These are phyloP conservation scores for Emydura subglobosa DNA, from an alignment of 2,113 vertebrate species.

Conservation along the genomic window DNA sequence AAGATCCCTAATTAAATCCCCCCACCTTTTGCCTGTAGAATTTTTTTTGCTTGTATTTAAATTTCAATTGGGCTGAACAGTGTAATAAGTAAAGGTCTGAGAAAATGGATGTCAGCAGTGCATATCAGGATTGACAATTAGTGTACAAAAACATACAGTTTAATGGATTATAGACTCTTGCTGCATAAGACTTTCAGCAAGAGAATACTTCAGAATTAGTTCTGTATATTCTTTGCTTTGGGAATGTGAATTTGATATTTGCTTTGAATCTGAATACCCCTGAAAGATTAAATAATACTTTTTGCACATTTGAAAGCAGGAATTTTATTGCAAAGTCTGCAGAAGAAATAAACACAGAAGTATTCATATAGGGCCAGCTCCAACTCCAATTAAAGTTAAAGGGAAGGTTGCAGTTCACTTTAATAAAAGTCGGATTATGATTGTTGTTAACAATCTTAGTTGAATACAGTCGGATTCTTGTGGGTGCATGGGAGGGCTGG, in stretches of 20 bases:
- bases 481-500: not conserved
- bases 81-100: not conserved
- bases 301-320: constrained; percentile 26
- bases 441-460: not conserved
- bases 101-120: not conserved
- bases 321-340: constrained; percentile 18
- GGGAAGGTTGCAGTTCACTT: constrained; percentile 14
- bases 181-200: not conserved
- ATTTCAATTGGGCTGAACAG: not conserved
- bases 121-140: constrained; percentile 6
- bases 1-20: not conserved
- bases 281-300: constrained; percentile 49
- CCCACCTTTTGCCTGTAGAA: not conserved
- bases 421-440: not conserved
- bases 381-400: constrained; percentile 23
- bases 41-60: not conserved
- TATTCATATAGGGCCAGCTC: not conserved
- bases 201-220: constrained; percentile 39
- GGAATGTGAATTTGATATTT: constrained; percentile 47
- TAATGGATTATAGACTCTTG: constrained; percentile 30
- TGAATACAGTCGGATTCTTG: not conserved
- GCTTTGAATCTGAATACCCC: constrained; percentile 50
- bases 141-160: not conserved
- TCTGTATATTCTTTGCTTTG: constrained; percentile 20
- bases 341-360: constrained; percentile 38